phyloP scores from a whole-genome alignment of 2,797 vertebrate species.

The Sorex maritimensis region DNA sequence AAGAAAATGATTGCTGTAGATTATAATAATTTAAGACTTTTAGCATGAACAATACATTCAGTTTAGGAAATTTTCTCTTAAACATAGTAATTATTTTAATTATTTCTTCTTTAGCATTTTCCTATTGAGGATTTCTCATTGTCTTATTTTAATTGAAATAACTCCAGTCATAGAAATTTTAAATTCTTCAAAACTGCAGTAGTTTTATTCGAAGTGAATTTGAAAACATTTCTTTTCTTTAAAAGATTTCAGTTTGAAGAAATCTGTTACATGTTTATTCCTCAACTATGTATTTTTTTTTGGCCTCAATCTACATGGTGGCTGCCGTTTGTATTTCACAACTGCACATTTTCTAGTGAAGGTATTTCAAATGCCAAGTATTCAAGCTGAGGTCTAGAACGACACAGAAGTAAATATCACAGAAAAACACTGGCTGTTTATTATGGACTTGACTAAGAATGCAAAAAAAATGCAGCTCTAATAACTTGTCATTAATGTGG shows the following conservation, averaged over 20 bases:
- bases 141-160: conserved; percentile 65
- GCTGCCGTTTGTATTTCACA: neutral
- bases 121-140: conserved; percentile 43
- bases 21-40: conserved; percentile 61
- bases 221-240: conserved; percentile 50
- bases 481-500: neutral
- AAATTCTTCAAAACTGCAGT: conserved; percentile 38
- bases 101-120: conserved; percentile 71
- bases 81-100: conserved; percentile 72
- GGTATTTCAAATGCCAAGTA: conserved; percentile 20
- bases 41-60: conserved; percentile 63
- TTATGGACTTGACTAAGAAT: neutral
- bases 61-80: conserved; percentile 57
- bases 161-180: conserved; percentile 43
- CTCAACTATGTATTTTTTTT: neutral
- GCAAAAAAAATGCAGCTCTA: neutral
- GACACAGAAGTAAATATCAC: neutral
- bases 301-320: neutral
- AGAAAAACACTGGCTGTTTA: neutral
- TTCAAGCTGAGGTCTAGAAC: neutral
- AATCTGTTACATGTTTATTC: neutral
- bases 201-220: conserved; percentile 20
- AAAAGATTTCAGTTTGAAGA: conserved; percentile 42
- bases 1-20: conserved; percentile 54
- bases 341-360: neutral